These are phyloP conservation scores for Rhincodon typus DNA, from an alignment of 2,797 vertebrate species.

Conservation along the genomic window DNA sequence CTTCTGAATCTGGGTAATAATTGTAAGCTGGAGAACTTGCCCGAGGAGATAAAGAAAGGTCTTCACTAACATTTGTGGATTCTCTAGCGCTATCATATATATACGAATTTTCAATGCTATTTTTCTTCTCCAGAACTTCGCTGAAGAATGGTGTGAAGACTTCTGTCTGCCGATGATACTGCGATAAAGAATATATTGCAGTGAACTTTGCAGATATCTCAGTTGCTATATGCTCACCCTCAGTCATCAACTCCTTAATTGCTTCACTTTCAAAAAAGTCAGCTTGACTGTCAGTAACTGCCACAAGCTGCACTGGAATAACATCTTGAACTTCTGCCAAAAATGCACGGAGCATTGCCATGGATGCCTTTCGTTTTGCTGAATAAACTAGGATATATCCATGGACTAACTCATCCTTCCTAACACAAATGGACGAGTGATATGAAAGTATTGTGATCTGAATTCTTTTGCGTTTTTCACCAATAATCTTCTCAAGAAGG, in stretches of 20 bases:
- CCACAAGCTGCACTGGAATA: constrained; percentile 95
- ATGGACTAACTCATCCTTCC: constrained; percentile 95
- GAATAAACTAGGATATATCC: constrained; percentile 97
- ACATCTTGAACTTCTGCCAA: constrained; percentile 94
- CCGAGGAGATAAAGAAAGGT: constrained; percentile 84
- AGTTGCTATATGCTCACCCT: constrained; percentile 97
- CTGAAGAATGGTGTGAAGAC: constrained; percentile 97
- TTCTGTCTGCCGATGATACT: constrained; percentile 93
- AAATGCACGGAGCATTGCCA: constrained; percentile 96
- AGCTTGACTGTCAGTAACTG: constrained; percentile 95
- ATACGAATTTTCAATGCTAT: constrained; percentile 85
- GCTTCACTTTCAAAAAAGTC: constrained; percentile 97
- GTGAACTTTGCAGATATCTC: constrained; percentile 97
- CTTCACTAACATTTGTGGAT: constrained; percentile 71
- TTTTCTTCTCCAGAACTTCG: constrained; percentile 91
- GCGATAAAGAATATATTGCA: constrained; percentile 90
- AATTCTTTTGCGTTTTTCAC: constrained; percentile 85
- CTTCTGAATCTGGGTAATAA: constrained; percentile 90
- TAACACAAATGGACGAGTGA: constrained; percentile 90
- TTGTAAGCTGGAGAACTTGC: constrained; percentile 81
- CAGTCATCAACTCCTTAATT: constrained; percentile 97
- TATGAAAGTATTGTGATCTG: constrained; percentile 94
- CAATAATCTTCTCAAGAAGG: constrained; percentile 95
- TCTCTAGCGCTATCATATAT: constrained; percentile 84
- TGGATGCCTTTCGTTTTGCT: constrained; percentile 93